Base-by-base conservation (phyloP, 2,113 vertebrate genomes). In the Oreochromis aureus region DNA sequence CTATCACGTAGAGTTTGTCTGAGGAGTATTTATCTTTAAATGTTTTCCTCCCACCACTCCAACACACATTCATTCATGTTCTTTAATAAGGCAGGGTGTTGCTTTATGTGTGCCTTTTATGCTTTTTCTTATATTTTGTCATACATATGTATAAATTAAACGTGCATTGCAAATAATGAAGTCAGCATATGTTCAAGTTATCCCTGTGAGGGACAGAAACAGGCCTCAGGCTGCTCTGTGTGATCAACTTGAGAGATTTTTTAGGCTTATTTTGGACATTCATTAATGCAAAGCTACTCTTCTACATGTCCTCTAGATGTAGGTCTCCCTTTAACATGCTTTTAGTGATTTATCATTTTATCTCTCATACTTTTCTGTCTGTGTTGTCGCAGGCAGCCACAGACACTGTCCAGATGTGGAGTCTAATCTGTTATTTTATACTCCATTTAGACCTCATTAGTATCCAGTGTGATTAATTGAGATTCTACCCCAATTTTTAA, bases 1-100 rank as follows among this genome's bases (percentile, higher is more conserved):
- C 86, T 73, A 86, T 86, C 36, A 86, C 85, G 82, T 11, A 18
- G 55, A 32, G 80, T 81, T 54, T 83, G 78, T 84, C 13, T 53
- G 59, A 81, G 78, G 73, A 84, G 87, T 55, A 63, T 71, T 90
- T 44, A 87, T 86, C 90, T 90, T 94, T 89, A 87, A 93, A 86
- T 54, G 51, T 87, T 83, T 92, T 88, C 66, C 89, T 85, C 82
- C 81, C 80, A 53, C 11, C 69, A 46, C 71, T 84, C 56, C 56
- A 19, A 79, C 53, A 84, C 53, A 32, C 58, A 55, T 54, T 59
- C 6, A 19, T 27, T 44, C 22, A 30, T 15, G 15, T 11, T 22
- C n/a, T 36, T 69, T 27, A 7, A 19, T 63, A 15, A 63, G 32
- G 24, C 22, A 12, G 44, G 10, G 18, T 19, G 4, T 76, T 76